Evolutionary conservation across 2,113 vertebrate genomes (phyloP), one percentile per base, ranked within the genome.

Genomic region (Crotalus helleri): DNA sequence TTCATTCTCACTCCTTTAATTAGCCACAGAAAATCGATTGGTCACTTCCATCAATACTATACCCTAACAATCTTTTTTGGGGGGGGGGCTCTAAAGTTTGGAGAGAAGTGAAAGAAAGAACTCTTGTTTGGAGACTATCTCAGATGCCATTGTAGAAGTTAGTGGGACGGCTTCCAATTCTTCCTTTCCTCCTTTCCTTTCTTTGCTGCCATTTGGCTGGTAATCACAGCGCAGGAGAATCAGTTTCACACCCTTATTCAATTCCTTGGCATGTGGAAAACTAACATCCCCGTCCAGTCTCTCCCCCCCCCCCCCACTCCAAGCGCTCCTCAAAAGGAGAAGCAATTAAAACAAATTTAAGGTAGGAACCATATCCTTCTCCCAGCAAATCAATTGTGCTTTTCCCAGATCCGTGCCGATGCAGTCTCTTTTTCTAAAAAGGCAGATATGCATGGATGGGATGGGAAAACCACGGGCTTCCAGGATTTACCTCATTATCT

Each of bases 181-280:
- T 88, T 13, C 95, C 95, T 93, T 95, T 95, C 90, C 94, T 57
- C 13, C 13, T 2, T 54, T 12, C n/a, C n/a, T 74, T 74, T 74
- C n/a, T 74, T 29, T 74, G 15, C 33, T 81, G 69, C 33, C 69
- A 39, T 87, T 96, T 93, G 33, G 64, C 53, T 91, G 85, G 89
- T 94, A 94, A 96, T 92, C 96, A 94, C 85, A 95, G 90, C 51
- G 0, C 0, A 89, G 53, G 53, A 92, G 92, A 97, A 91, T 13
- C 92, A 95, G 90, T 94, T 90, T 17, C 89, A 61, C 94, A 55
- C 39, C 59, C 91, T 96, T 96, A 97, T 91, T 94, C 96, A 97
- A 90, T 6, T 17, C 90, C 91, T 93, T 61, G 94, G 95, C 94
- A 94, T 10, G 90, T 33, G 44, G 92, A 90, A 90, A 85, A 94